Base-by-base conservation (phyloP, 2,888 invertebrate genomes). In the Mythimna vitellina region DNA sequence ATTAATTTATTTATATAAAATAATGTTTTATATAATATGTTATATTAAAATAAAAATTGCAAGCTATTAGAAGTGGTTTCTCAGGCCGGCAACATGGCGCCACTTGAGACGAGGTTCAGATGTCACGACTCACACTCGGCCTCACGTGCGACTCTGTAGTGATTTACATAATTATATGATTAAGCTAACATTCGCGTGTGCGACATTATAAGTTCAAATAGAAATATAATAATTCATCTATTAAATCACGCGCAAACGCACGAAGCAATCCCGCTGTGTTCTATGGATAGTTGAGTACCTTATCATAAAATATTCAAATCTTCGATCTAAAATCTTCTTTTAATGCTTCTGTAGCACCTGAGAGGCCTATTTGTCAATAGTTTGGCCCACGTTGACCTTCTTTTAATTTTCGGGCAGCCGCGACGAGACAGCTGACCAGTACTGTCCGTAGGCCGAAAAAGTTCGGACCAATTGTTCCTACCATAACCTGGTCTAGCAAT, bases 121-220 rank as follows among this genome's bases (percentile, higher is more conserved):
- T 49, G 49, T 62, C 49, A 49, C 38, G 49, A 49, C 49, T 20
- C 17, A 57, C 49, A 22, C 46, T 61, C 25, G n/a, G 46, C 46
- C 54, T 25, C 49, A 38, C 49, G 42, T 56, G 29, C 10, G 17
- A 29, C 25, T 53, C 25, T 60, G 17, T 20, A 25, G 35, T 60
- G 58, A 32, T 73, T 73, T 29, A 73, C n/a, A 35, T 73, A 58
- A 51, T 38, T 70, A 56, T 65, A 20, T 53, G n/a, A 63, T 29
- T 25, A 32, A 20, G 29, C 42, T 9, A 3, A 25, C 7, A 65
- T 32, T 69, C 29, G 22, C 29, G 22, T 54, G 32, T 46, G 46
- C 35, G n/a, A 25, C 6, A 38, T 42, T 51, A 49, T 51, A 38
- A 32, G 42, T 71, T 69, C 20, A 68, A 69, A 25, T 22, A 51